Evolutionary conservation across 2,113 vertebrate species (phyloP), one percentile per base, ranked within the genome.

Genomic region (Anseranas semipalmata): DNA sequence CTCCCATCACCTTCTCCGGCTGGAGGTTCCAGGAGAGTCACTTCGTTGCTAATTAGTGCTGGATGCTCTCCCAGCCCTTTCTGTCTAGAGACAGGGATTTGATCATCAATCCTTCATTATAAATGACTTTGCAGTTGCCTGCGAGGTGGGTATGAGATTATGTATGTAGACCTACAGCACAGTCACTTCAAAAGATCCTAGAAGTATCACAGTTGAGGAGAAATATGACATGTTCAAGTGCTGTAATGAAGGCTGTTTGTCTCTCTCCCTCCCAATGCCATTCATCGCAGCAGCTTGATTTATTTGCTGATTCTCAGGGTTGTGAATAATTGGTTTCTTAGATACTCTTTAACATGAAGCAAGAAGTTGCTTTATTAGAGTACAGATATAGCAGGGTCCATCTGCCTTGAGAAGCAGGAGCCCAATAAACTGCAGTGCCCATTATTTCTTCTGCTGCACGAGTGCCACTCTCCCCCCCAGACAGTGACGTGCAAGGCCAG

Each of bases 1-100:
- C 22, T 22, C 12, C 81, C 27, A 16, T n/a, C 46, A 2, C 19
- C 39, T 12, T 5, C 25, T 4, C 25, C 46, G 0, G 1, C 1
- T 7, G 21, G 62, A 41, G 39, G 19, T 45, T 1, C 0, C 24
- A 1, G 41, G 37, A n/a, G 25, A 32, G 66, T 7, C 2, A 0
- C 2, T 1, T 10, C 10, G 5, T 5, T 11, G 5, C 66, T 14
- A 4, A 0, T 1, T 3, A 27, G 12, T 11, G 16, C 37, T 27
- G 41, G 45, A 15, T 7, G 56, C 45, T 2, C 8, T 13, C 60
- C 10, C 9, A 32, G 66, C 76, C 43, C 53, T 11, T 35, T 12
- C 32, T 48, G 6, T 7, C 32, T 12, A 1, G 2, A 4, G 1
- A 1, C 2, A 53, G 60, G 33, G 16, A 1, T 10, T 8, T 0